phyloP scores from a whole-genome alignment of 1,140 invertebrate species.

The Cherax destructor region DNA sequence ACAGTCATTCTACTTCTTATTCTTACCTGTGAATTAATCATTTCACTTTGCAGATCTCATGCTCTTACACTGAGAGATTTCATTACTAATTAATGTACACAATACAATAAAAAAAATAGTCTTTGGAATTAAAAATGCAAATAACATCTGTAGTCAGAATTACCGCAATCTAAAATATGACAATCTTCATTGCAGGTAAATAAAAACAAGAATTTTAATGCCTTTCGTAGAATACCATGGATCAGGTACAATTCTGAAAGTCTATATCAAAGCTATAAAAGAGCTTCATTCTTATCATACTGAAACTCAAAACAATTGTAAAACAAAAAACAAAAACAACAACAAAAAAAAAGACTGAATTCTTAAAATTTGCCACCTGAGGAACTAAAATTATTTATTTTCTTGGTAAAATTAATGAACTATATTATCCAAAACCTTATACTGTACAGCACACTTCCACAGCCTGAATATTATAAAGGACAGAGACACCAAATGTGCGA shows the following conservation, averaged over 20 bases:
- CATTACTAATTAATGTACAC: not conserved
- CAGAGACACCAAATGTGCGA: not conserved
- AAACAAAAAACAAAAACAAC: not conserved
- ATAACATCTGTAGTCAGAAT: slow-evolving; percentile 32
- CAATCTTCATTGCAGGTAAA: slow-evolving; percentile 9
- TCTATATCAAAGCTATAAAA: not conserved
- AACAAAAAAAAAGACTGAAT: not conserved
- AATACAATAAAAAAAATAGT: slow-evolving; percentile 12
- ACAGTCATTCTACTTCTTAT: too few species aligned
- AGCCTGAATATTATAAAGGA: not conserved
- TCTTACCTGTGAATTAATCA: not conserved
- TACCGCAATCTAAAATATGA: slow-evolving; percentile 9
- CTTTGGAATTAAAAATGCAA: slow-evolving; percentile 43
- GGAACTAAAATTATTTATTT: not conserved
- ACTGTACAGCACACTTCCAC: not conserved
- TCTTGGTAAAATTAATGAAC: not conserved
- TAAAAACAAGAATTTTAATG: slow-evolving; percentile 25
- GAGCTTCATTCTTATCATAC: slow-evolving; percentile 11
- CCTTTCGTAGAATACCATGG: slow-evolving; percentile 29
- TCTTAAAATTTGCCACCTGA: not conserved
- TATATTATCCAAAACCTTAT: not conserved
- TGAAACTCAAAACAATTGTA: not conserved
- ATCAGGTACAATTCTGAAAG: slow-evolving; percentile 29
- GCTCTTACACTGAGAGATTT: not conserved
- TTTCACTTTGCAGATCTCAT: not conserved